Evolutionary conservation across 2,888 invertebrate genomes (phyloP).

Genomic region (Ectobius pallidus): DNA sequence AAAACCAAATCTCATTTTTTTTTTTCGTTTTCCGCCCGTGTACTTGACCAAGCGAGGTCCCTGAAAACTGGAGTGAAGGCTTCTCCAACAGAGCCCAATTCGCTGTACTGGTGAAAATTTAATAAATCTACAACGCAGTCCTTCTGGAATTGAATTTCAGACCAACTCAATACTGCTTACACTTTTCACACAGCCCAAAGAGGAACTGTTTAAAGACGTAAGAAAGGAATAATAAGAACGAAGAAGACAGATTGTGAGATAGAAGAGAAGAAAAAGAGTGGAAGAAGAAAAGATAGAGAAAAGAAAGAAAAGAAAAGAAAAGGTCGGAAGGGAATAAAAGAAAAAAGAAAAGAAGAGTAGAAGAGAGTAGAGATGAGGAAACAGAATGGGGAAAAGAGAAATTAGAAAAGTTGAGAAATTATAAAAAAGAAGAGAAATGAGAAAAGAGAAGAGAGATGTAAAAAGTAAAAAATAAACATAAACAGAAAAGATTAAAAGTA

Average conservation of each 20-base stretch:
- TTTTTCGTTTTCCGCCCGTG: background rate
- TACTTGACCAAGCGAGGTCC: too few relatives aligned
- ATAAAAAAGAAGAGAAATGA: background rate
- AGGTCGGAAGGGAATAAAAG: background rate
- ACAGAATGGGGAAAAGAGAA: background rate
- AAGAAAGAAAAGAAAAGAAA: background rate
- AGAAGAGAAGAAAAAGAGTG: background rate
- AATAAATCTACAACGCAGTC: conserved; percentile 2
- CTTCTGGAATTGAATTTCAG: conserved; percentile 12
- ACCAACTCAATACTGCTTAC: conserved; percentile 4
- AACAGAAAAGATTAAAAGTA: background rate
- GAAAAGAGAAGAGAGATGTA: background rate
- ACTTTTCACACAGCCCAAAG: too few relatives aligned
- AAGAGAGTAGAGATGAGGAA: background rate
- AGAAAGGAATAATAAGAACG: background rate
- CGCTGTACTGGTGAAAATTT: conserved; percentile 24
- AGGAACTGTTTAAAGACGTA: background rate
- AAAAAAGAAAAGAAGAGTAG: background rate
- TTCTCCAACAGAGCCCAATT: conserved; percentile 23
- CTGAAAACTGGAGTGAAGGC: conserved; percentile 25
- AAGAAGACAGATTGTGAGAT: background rate
- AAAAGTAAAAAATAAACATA: background rate
- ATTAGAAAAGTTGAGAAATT: background rate
- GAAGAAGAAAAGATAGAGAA: background rate
- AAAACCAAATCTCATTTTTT: conserved; percentile 14